These are phyloP conservation scores for Eubasilissa regina DNA, from an alignment of 1,140 invertebrate genomes.

Conservation along the genomic window DNA sequence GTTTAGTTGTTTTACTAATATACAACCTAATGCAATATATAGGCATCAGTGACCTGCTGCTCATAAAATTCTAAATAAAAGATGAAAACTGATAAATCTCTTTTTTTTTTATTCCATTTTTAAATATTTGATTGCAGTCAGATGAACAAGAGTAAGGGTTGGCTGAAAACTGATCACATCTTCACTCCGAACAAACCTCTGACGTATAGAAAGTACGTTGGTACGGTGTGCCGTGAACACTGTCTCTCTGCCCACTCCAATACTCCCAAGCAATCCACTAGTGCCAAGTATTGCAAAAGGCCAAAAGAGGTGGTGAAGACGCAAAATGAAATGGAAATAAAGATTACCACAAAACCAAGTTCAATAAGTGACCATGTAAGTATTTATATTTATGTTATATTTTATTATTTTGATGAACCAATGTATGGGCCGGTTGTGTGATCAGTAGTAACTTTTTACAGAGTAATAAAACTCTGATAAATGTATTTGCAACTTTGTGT, in stretches of 20 bases:
- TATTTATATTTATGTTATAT: background rate
- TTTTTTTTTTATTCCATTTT: no score
- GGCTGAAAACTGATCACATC: slow-evolving; percentile 36
- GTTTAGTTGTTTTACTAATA: no score
- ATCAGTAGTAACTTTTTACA: background rate
- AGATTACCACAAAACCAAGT: slow-evolving; percentile 40
- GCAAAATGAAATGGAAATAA: slow-evolving; percentile 33
- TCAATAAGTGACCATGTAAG: slow-evolving; percentile 25
- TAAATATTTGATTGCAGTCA: slow-evolving; percentile 1
- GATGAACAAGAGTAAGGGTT: slow-evolving; percentile 10
- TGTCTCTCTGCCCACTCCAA: background rate
- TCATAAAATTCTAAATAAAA: no score
- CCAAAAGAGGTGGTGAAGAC: background rate
- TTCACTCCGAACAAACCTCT: slow-evolving; percentile 35
- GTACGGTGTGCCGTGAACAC: background rate
- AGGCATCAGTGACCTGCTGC: no score
- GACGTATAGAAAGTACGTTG: slow-evolving; percentile 3
- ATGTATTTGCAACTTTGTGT: background rate
- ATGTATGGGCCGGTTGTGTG: background rate
- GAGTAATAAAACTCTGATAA: background rate
- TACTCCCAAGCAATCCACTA: background rate
- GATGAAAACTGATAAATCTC: no score
- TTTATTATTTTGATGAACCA: background rate
- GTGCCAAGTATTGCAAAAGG: background rate
- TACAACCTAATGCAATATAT: no score